Conservation (phyloP, 2,888 invertebrate species). For the Cistogaster globosa region DNA sequence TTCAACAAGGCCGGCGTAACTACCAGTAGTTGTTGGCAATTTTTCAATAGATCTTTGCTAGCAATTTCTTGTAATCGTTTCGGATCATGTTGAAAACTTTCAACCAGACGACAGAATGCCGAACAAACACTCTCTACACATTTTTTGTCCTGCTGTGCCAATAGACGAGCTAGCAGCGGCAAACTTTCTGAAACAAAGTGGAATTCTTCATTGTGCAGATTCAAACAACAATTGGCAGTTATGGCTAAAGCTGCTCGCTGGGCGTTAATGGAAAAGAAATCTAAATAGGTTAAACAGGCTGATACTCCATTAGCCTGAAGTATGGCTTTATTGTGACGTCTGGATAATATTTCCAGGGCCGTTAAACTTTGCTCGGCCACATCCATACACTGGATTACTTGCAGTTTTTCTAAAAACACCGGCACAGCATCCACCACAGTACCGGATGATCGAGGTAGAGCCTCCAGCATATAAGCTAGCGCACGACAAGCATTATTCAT, state of each 20-base stretch:
- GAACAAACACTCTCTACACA: slow-evolving; percentile 98
- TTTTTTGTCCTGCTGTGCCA: slow-evolving; percentile 96
- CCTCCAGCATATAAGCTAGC: slow-evolving; percentile 99
- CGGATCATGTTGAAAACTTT: slow-evolving; percentile 97
- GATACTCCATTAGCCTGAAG: slow-evolving; percentile 97
- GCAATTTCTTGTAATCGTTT: slow-evolving; percentile 96
- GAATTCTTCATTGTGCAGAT: slow-evolving; percentile 96
- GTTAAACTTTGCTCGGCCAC: slow-evolving; percentile 99
- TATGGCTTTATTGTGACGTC: slow-evolving; percentile 98
- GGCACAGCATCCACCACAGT: slow-evolving; percentile 99
- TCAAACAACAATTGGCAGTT: slow-evolving; percentile 98
- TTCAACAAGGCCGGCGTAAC: slow-evolving; percentile 97
- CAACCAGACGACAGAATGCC: slow-evolving; percentile 97
- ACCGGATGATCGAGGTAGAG: slow-evolving; percentile 96
- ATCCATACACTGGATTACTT: slow-evolving; percentile 99
- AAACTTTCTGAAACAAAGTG: slow-evolving; percentile 95
- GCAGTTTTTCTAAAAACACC: slow-evolving; percentile 97
- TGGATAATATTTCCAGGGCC: slow-evolving; percentile 97
- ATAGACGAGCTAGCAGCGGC: slow-evolving; percentile 90
- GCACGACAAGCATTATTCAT: slow-evolving; percentile 99
- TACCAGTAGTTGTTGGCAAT: slow-evolving; percentile 95
- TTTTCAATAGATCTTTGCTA: slow-evolving; percentile 92
- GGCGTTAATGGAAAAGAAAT: slow-evolving; percentile 99
- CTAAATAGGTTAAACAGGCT: slow-evolving; percentile 97
- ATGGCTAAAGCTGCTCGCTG: slow-evolving; percentile 98